Percentiles rank a stretch among this genome's conserved stretches.
Evolutionary conservation across 2,888 invertebrate species (phyloP).

Genomic region (Mystacides longicornis): DNA sequence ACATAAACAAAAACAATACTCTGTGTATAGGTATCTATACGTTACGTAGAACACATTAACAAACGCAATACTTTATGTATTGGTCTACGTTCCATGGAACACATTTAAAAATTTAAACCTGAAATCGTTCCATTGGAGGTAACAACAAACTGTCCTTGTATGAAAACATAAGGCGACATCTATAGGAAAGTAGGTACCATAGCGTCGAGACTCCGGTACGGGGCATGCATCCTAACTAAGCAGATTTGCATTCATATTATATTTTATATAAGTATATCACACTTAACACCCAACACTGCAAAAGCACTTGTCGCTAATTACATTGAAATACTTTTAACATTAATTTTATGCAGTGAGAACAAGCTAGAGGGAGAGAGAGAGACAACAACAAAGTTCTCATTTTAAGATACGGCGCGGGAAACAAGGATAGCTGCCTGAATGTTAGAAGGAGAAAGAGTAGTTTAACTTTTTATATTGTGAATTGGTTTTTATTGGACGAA

Average conservation of each 20-base stretch:
- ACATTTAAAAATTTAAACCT: too few species aligned
- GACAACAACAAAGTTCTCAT: not conserved
- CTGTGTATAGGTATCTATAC: too few species aligned
- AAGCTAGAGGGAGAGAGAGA: not conserved
- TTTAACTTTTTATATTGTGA: not conserved
- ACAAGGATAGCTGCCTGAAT: too few species aligned
- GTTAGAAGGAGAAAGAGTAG: not conserved
- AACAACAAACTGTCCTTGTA: too few species aligned
- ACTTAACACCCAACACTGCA: constrained; percentile 13
- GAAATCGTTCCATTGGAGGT: too few species aligned
- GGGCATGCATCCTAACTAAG: constrained; percentile 20
- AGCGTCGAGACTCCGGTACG: not conserved
- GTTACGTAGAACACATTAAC: too few species aligned
- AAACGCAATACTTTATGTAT: too few species aligned
- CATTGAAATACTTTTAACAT: not conserved
- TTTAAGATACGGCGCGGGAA: not conserved
- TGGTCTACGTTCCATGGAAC: too few species aligned
- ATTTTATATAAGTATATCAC: too few species aligned
- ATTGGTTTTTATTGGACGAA: not conserved
- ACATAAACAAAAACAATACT: too few species aligned
- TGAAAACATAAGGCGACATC: too few species aligned
- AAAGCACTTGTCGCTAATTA: constrained; percentile 1
- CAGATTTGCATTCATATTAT: constrained; percentile 23
- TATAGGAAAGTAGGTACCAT: not conserved
- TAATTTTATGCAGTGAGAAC: not conserved